These are phyloP conservation scores for Bugulina stolonifera DNA, from an alignment of 2,888 invertebrate species.

Conservation along the genomic window DNA sequence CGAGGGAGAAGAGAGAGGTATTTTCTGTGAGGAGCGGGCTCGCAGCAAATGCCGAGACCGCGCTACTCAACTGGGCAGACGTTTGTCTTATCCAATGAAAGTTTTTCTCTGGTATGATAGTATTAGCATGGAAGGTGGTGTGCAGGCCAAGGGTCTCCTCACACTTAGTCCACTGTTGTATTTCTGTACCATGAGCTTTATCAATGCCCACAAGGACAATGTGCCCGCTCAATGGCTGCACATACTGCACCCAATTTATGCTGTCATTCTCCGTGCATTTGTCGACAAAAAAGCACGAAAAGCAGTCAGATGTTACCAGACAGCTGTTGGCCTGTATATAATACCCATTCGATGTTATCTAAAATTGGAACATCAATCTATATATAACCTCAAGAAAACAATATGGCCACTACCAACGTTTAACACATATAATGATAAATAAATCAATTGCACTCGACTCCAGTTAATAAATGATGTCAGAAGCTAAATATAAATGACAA, in stretches of 20 bases:
- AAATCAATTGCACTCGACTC: too few species aligned
- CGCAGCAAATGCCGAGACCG: not conserved
- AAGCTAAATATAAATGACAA: too few species aligned
- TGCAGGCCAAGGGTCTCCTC: conserved; percentile 17
- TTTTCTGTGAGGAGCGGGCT: not conserved
- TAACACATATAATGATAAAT: too few species aligned
- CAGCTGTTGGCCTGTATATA: conserved; percentile 10
- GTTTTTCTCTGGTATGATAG: conserved; percentile 22
- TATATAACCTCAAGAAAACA: too few species aligned
- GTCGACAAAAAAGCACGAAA: conserved; percentile 14
- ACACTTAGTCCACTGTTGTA: conserved; percentile 16
- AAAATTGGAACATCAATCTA: not conserved
- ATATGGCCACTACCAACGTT: too few species aligned
- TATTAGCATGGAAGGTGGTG: conserved; percentile 22
- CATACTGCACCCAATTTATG: not conserved
- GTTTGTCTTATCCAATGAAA: conserved; percentile 22
- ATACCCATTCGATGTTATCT: conserved; percentile 9
- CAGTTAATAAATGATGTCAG: too few species aligned
- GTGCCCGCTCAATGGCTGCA: not conserved
- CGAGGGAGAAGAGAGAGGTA: conserved; percentile 1
- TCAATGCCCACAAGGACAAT: not conserved
- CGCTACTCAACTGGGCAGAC: not conserved
- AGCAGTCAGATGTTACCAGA: not conserved
- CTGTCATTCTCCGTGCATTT: conserved; percentile 17
- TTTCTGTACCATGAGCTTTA: not conserved